A percentile compares a stretch with the other conserved stretches of the same genome.
Conservation (phyloP, 2,113 vertebrate species). For the Gadus macrocephalus region DNA sequence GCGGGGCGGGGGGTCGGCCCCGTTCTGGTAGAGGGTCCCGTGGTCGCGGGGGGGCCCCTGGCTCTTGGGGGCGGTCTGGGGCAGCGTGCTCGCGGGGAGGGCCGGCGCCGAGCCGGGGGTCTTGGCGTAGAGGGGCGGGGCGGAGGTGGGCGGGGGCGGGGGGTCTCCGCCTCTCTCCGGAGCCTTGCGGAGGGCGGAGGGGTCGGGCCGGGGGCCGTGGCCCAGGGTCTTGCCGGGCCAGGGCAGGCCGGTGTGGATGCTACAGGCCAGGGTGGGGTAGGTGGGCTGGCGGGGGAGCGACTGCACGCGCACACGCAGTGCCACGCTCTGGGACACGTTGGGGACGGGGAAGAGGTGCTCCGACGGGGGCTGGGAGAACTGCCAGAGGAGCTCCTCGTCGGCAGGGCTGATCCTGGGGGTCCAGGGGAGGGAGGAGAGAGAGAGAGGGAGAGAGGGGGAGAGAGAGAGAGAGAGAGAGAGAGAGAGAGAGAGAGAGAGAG, state of each 20-base stretch:
- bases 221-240: slow-evolving; percentile 61
- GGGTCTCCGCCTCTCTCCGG: slow-evolving; percentile 54
- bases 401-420: slow-evolving; percentile 90
- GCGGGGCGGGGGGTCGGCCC: slow-evolving; percentile 52
- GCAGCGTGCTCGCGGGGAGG: slow-evolving; percentile 52
- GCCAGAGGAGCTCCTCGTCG: slow-evolving; percentile 89
- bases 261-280: slow-evolving; percentile 90
- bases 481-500: background rate
- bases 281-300: slow-evolving; percentile 94
- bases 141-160: slow-evolving; percentile 50
- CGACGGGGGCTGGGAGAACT: slow-evolving; percentile 89
- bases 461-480: background rate
- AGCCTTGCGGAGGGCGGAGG: slow-evolving; percentile 54
- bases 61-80: slow-evolving; percentile 57
- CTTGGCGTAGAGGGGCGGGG: slow-evolving; percentile 79
- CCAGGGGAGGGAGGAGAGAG: background rate
- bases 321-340: slow-evolving; percentile 92
- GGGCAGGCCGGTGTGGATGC: slow-evolving; percentile 82
- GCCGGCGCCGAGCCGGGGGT: slow-evolving; percentile 53
- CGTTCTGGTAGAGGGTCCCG: slow-evolving; percentile 47
- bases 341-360: slow-evolving; percentile 96
- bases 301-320: slow-evolving; percentile 94
- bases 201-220: slow-evolving; percentile 63
- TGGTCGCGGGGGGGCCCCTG: slow-evolving; percentile 47
- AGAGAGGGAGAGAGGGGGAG: background rate